Conservation (phyloP, 2,888 invertebrate genomes). For the Cerastis leucographa region DNA sequence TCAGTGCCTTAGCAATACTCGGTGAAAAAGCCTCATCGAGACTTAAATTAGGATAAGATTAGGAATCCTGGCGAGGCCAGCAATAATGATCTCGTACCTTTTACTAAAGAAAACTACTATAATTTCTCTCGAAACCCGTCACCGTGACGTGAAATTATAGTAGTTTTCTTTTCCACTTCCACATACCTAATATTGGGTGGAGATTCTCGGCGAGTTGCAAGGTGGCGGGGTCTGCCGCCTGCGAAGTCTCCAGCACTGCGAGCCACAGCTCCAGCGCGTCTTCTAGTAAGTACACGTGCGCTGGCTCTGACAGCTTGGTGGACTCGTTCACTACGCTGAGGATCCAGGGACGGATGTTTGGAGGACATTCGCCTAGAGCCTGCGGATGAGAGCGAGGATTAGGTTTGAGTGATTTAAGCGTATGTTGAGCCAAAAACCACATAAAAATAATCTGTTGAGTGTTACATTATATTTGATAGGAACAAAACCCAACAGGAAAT, state of each 20-base stretch:
- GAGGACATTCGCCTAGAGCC: slow-evolving; percentile 91
- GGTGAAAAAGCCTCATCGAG: not conserved
- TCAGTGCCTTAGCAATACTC: not conserved
- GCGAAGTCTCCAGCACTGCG: slow-evolving; percentile 94
- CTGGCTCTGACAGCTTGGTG: slow-evolving; percentile 94
- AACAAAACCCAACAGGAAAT: too few relatives aligned
- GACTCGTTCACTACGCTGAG: slow-evolving; percentile 88
- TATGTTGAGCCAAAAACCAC: too few relatives aligned
- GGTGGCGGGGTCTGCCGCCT: slow-evolving; percentile 91
- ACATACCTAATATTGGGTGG: slow-evolving; percentile 92
- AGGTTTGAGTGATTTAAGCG: not conserved
- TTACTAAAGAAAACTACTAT: too few relatives aligned
- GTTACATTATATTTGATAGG: too few relatives aligned
- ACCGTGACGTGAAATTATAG: too few relatives aligned
- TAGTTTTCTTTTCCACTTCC: not conserved
- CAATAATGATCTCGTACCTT: not conserved
- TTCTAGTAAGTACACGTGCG: slow-evolving; percentile 97
- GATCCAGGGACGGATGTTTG: slow-evolving; percentile 92
- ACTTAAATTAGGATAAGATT: not conserved
- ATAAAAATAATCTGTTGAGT: too few relatives aligned
- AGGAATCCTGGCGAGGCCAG: not conserved
- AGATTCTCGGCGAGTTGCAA: slow-evolving; percentile 94
- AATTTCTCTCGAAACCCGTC: too few relatives aligned
- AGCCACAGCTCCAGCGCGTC: slow-evolving; percentile 98
- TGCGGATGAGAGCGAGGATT: slow-evolving; percentile 46